These are phyloP conservation scores for Malacoctenus gilli DNA, from an alignment of 2,797 vertebrate genomes.

Conservation along the genomic window DNA sequence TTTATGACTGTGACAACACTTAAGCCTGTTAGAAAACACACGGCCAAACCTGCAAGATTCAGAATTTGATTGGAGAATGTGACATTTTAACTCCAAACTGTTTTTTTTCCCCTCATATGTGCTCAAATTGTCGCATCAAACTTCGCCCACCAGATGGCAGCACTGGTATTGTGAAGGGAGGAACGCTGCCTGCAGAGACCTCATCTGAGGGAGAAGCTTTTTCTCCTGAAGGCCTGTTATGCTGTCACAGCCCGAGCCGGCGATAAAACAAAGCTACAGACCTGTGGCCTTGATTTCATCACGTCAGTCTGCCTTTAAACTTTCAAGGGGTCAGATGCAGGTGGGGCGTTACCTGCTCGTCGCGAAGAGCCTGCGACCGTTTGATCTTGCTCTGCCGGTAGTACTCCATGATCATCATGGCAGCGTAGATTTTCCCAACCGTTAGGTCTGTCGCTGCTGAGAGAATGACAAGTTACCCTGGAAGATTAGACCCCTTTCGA, in stretches of 20 bases:
- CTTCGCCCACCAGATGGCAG: conserved; percentile 76
- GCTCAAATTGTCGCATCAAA: no score
- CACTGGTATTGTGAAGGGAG: conserved; percentile 16
- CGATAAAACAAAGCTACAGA: conserved; percentile 48
- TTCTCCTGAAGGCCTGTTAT: no score
- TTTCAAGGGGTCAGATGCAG: conserved; percentile 47
- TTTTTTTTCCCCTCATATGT: no score
- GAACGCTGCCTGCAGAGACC: no score
- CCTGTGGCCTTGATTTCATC: conserved; percentile 54
- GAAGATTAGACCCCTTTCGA: conserved; percentile 80
- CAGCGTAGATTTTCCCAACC: conserved; percentile 96
- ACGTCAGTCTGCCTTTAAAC: conserved; percentile 71
- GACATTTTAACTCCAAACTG: no score
- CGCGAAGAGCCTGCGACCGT: conserved; percentile 89
- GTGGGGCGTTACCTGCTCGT: conserved; percentile 85
- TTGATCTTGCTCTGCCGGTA: conserved; percentile 98
- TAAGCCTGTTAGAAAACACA: conserved; percentile 10
- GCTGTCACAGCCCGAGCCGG: conserved; percentile 69
- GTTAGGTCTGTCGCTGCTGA: conserved; percentile 94
- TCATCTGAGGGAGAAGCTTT: no score
- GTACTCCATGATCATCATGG: conserved; percentile 99
- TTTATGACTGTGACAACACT: conserved; percentile 60
- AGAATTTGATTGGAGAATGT: background rate
- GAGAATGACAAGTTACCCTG: conserved; percentile 87
- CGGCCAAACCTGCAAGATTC: background rate